Base-by-base conservation (phyloP, 2,888 invertebrate genomes). In the Pharmacophagus antenor region DNA sequence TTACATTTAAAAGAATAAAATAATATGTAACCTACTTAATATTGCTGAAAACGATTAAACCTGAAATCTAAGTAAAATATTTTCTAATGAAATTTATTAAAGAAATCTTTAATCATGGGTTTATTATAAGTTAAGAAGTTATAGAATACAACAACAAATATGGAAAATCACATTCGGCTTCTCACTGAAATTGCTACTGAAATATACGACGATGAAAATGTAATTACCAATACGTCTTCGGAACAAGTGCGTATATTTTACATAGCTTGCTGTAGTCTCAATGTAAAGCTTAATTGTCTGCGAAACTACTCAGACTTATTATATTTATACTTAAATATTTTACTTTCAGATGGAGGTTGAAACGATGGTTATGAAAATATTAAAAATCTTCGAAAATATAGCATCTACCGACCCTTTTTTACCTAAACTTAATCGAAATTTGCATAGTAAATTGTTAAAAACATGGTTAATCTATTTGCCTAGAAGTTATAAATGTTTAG, bases 401-500 rank as follows among this genome's bases (percentile, higher is more conserved):
- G 85, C 88, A 37, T 73, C 86, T n/a, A 74, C 83, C 62, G 85
- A 91, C 68, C 86, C 88, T 50, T 93, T 93, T 66, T 78, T 91
- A 57, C 92, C 92, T 62, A 84, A 93, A 62, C 94, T 95, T 1
- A 88, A 92, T 52, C 93, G 93, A 73, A 87, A 92, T 61, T 91
- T 92, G 68, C 95, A 96, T 78, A 88, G 92, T 67, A 80, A 91
- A 67, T 93, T 94, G 79, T 87, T 98, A 58, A 93, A 93, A 70
- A 92, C 92, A 68, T 95, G 94, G 73, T 78, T 98, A 22, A 89
- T 88, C 48, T 86, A 92, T 72, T 86, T 98, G 67, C 94, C 95
- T 47, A 85, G 90, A 62, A 92, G 92, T 63, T 97, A 96, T 76
- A 94, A 95, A 93, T 94, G 94, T 75, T 89, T 99, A 66, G 99